Conservation (phyloP, 2,888 invertebrate genomes). For the Cataglyphis livida region DNA sequence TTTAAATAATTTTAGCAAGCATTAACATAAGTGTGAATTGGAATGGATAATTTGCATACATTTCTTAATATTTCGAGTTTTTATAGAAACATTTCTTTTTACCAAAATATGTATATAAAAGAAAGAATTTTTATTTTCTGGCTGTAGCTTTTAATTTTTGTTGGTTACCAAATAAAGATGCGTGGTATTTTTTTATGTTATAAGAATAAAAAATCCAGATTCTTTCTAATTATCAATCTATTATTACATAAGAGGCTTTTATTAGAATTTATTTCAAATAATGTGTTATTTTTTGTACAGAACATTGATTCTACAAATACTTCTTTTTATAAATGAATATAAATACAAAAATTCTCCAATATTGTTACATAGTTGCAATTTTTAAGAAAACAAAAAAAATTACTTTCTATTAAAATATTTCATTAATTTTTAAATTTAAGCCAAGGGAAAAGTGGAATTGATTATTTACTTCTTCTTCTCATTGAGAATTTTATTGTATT, state of each 20-base stretch:
- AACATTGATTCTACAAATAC: neutral
- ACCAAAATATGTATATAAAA: neutral
- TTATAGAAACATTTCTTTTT: neutral
- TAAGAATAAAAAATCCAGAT: slow-evolving; percentile 4
- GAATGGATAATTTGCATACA: slow-evolving; percentile 4
- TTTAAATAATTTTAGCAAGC: slow-evolving; percentile 11
- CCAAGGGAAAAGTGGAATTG: slow-evolving; percentile 7
- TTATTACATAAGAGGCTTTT: neutral
- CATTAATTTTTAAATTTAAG: neutral
- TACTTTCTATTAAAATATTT: slow-evolving; percentile 2
- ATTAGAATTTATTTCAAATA: neutral
- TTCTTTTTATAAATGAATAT: neutral
- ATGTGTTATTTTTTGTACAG: slow-evolving; percentile 10
- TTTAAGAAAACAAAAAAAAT: slow-evolving; percentile 18
- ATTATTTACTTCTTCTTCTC: neutral
- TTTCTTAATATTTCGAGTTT: neutral
- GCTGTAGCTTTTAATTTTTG: slow-evolving; percentile 13
- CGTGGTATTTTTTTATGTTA: neutral
- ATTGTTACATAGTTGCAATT: neutral
- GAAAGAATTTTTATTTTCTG: neutral
- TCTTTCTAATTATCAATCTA: too few species aligned
- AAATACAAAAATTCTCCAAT: neutral
- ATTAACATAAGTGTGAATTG: neutral
- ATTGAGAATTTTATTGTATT: neutral
- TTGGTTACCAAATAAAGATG: slow-evolving; percentile 30